phyloP scores from a whole-genome alignment of 1,140 invertebrate species.

The Lucilia cuprina region DNA sequence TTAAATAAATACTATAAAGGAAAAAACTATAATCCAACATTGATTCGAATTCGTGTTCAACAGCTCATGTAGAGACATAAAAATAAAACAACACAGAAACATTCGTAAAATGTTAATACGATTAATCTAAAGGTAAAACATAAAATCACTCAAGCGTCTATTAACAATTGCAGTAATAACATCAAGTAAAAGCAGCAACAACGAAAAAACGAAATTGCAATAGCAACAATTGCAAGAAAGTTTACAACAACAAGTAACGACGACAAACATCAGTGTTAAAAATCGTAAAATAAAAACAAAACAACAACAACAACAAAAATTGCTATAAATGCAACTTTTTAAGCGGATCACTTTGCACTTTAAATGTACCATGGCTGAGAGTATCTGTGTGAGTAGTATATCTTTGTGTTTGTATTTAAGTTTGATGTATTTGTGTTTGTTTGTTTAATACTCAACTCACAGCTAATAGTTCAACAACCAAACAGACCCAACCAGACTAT shows the following conservation, averaged over 20 bases:
- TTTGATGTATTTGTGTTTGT: neutral
- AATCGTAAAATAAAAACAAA: neutral
- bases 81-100: neutral
- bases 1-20: neutral
- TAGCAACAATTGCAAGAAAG: neutral
- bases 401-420: neutral
- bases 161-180: constrained; percentile 32
- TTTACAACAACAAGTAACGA: neutral
- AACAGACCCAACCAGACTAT: neutral
- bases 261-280: too few relatives aligned
- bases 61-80: neutral
- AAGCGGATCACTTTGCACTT: constrained; percentile 21
- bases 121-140: constrained; percentile 32
- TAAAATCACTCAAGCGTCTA: constrained; percentile 31
- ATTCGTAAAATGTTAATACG: constrained; percentile 25
- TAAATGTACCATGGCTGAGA: neutral
- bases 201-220: neutral
- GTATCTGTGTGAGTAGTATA: neutral
- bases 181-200: constrained; percentile 11
- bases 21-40: neutral
- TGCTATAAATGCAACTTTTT: constrained; percentile 32
- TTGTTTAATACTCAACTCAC: neutral
- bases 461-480: constrained; percentile 6
- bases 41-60: neutral
- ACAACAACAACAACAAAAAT: neutral